Base-by-base conservation (phyloP, 1,140 invertebrate species). In the Temnothorax longispinosus region DNA sequence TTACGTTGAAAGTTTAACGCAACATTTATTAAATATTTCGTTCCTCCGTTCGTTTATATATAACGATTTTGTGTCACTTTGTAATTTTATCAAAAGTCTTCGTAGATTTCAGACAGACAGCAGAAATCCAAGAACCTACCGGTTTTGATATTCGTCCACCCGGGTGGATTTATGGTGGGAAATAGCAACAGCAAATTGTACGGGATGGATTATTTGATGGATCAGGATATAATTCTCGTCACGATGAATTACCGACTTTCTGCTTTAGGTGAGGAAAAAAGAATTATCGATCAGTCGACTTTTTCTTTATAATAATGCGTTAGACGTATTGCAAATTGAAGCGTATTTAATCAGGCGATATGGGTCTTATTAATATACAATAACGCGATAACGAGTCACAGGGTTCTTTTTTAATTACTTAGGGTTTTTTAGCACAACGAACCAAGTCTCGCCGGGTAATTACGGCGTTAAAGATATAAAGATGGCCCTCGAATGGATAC, bases 201-300 rank as follows among this genome's bases (percentile, higher is more conserved):
- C 21, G 92, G 94, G 18, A 94, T 96, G 1, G 92, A 95, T 41
- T 95, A 96, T 86, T 85, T 96, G 4, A 80, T 96, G 86, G 94
- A 96, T 87, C 95, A 96, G 41, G 94, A 96, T 67, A 86, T 97
- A 56, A 95, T 97, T n/a, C 94, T 97, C 0, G 96, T 97, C 3
- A 96, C 96, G 1, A 88, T 97, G 21, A 97, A 97, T 90, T 97
- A 97, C 92, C 95, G 97, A 50, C 93, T 97, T 10, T 96, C 96
- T 84, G 93, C 96, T 86, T 94, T 97, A 47, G 97, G 97, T 97
- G 91, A 94, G 72, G 71, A 21, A 47, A 38, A 69, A 21, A 38
- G 32, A 41, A 44, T 35, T 38, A 32, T 71, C 18, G 18, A 32
- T 35, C 6, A 6, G 13, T 32, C 15, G 6, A 44, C 35, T 64